Base-by-base conservation (phyloP, 2,888 invertebrate genomes). In the Drosophila neoperkinsi region DNA sequence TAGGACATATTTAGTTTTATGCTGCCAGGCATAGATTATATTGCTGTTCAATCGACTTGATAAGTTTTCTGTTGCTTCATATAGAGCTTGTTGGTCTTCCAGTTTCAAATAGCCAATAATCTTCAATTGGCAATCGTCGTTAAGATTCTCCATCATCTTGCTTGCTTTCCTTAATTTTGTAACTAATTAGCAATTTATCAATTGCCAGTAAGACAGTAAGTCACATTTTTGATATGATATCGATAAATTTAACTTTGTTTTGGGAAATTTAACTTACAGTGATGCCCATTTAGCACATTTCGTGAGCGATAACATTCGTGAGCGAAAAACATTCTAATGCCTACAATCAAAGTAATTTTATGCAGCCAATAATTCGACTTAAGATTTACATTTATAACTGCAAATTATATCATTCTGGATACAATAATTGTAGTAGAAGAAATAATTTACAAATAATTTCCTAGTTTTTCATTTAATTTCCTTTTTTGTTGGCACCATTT, bases 111-210 rank as follows among this genome's bases (percentile, higher is more conserved):
- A 28, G 1, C 11, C 51, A 16, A 78, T 49, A 21, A 78, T 68
- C 1, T 10, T n/a, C 33, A 67, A 41, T 25, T 76, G 69, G 10
- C 70, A 70, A 46, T 70, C 70, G 50, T 79, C 75, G 49, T 55
- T 79, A 0, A 77, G 51, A 4, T 6, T 3, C 3, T 74, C 53
- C 11, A 79, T 28, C 36, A 49, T 38, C 10, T n/a, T 16, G 7
- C 13, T 52, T 16, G 33, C 25, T 13, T 46, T 46, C 13, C 21
- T 25, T 7, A 25, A 13, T 34, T 13, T 11, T 34, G 4, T 34
- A 4, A 34, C 13, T 34, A 1, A 34, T 13, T 4, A 34, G 13
- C 34, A 13, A 31, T 25, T 25, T 76, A 59, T 10, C 70, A 69
- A 46, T 70, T 71, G 43, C 70, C 75, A 38, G 46, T 74, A 0